Conservation (phyloP, 92 coral and sea anemone genomes). For the Nematostella vectensis region DNA sequence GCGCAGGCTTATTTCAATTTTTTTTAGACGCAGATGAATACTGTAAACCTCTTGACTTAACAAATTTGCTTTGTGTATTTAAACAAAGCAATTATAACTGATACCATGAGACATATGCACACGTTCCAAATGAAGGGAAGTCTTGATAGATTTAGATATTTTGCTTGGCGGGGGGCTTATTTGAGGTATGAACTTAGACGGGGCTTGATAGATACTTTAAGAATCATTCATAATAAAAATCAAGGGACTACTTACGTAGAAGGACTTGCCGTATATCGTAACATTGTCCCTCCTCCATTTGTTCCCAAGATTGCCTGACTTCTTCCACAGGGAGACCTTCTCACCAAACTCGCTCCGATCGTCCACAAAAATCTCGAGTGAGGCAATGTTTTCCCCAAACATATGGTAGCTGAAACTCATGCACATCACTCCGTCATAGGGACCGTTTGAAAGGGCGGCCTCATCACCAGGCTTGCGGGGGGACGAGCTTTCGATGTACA, state of each 20-base stretch:
- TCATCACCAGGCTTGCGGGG: slow-evolving; percentile 44
- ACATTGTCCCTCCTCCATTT: slow-evolving; percentile 48
- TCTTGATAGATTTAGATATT: no score
- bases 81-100: no score
- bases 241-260: slow-evolving; percentile 69
- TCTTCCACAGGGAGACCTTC: slow-evolving; percentile 44
- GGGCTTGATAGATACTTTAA: no score
- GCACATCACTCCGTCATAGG: slow-evolving; percentile 55
- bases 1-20: no score
- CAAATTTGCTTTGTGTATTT: no score
- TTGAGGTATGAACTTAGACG: no score
- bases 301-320: slow-evolving; percentile 42
- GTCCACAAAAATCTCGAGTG: slow-evolving; percentile 42
- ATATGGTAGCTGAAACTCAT: slow-evolving; percentile 79
- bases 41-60: no score
- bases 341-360: slow-evolving; percentile 30
- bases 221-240: no score
- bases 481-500: slow-evolving; percentile 53
- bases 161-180: no score
- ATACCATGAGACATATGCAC: no score
- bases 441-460: slow-evolving; percentile 56
- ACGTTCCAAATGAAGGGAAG: no score
- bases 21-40: no score
- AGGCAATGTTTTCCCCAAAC: slow-evolving; percentile 60
- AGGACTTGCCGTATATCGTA: slow-evolving; percentile 55